Conservation (phyloP, 2,113 vertebrate species). For the Herpetotheres cachinnans region DNA sequence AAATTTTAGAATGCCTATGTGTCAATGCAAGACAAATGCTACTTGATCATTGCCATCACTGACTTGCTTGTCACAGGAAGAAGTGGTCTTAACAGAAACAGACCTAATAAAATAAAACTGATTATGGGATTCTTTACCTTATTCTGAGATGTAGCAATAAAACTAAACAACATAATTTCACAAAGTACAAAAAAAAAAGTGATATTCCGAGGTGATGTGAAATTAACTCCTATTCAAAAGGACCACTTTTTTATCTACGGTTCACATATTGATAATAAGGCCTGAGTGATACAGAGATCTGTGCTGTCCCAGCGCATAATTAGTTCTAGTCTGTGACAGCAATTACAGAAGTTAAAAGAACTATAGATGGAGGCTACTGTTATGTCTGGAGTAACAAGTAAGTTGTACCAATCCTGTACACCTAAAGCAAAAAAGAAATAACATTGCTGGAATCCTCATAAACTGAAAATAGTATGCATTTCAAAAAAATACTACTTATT, state of each 20-base stretch:
- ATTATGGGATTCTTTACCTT: neutral
- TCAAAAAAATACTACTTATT: neutral
- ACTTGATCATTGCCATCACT: neutral
- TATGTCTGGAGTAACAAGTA: neutral
- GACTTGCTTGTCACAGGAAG: neutral
- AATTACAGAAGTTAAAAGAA: neutral
- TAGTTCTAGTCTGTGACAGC: neutral
- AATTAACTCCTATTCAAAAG: neutral
- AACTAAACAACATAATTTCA: neutral
- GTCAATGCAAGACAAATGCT: neutral
- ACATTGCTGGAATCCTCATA: neutral
- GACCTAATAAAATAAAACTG: neutral
- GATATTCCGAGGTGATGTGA: neutral
- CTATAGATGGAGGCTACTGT: neutral
- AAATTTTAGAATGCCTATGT: neutral
- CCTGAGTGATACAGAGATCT: neutral
- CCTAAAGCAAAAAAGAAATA: neutral
- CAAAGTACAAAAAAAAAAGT: neutral
- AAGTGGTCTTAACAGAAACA: neutral
- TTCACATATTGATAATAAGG: neutral
- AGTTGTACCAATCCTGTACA: neutral
- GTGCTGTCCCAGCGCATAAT: neutral
- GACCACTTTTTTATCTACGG: neutral
- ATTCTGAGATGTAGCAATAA: neutral
- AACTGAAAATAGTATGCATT: neutral